Percentiles rank a stretch among this genome's conserved stretches.
These are phyloP conservation scores for Motacilla alba DNA, from an alignment of 2,113 vertebrate species.

Conservation along the genomic window DNA sequence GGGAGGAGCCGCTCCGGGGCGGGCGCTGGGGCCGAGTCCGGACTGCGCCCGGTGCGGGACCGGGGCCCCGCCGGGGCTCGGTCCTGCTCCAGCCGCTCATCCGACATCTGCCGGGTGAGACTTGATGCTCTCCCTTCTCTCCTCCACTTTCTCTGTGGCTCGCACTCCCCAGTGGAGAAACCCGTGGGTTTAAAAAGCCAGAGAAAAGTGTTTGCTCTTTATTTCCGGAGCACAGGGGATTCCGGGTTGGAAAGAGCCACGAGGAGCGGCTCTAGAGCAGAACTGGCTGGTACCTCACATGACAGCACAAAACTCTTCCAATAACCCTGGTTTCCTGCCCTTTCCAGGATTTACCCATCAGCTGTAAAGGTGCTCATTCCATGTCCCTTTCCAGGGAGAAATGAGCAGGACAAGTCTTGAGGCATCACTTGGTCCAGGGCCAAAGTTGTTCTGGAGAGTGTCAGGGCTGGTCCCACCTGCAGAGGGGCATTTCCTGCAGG, in stretches of 20 bases:
- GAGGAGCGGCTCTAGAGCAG: constrained; percentile 41
- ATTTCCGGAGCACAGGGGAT: not conserved
- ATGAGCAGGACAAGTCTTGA: constrained; percentile 14
- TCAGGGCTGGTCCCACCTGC: constrained; percentile 41
- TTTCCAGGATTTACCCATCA: constrained; percentile 50
- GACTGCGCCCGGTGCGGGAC: too few relatives aligned
- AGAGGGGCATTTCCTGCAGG: not conserved
- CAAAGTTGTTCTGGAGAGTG: constrained; percentile 11
- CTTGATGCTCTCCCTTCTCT: too few relatives aligned
- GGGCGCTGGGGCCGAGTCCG: too few relatives aligned
- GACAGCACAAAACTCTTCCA: constrained; percentile 49
- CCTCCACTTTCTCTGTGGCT: too few relatives aligned
- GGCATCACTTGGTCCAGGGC: constrained; percentile 35
- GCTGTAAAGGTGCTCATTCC: too few relatives aligned
- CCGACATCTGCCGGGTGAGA: not conserved
- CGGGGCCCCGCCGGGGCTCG: not conserved
- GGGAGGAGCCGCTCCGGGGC: too few relatives aligned
- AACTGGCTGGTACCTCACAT: constrained; percentile 51
- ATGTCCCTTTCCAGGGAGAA: not conserved
- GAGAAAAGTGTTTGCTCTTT: not conserved
- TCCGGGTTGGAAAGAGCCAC: not conserved
- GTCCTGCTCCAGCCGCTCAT: not conserved
- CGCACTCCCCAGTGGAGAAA: not conserved
- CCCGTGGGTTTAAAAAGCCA: not conserved
- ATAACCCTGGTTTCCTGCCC: constrained; percentile 78